Evolutionary conservation across 1,140 invertebrate species (phyloP).

Genomic region (Trichomalopsis sarcophagae): DNA sequence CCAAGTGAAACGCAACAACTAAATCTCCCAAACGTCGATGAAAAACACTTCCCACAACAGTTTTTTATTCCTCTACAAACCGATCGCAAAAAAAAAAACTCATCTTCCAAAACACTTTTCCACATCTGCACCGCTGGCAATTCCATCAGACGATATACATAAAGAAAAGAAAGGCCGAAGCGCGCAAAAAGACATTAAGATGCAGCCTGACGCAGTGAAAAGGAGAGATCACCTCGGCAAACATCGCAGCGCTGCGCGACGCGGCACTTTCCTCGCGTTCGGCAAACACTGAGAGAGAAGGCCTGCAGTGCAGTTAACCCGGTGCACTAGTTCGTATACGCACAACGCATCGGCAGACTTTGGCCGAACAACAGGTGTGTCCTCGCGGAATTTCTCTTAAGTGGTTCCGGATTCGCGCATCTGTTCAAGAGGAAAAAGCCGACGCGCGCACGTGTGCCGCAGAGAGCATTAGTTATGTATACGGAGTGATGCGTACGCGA

Average conservation of each 20-base stretch:
- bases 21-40: too few relatives aligned
- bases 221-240: slow-evolving; percentile 5
- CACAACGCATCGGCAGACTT: not conserved
- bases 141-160: not conserved
- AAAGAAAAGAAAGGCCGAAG: not conserved
- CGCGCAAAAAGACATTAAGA: not conserved
- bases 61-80: too few relatives aligned
- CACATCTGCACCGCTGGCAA: too few relatives aligned
- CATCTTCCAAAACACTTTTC: too few relatives aligned
- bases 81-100: too few relatives aligned
- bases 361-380: slow-evolving; percentile 51
- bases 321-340: slow-evolving; percentile 57
- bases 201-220: not conserved
- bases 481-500: not conserved
- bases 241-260: too few relatives aligned
- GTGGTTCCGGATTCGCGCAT: not conserved
- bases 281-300: not conserved
- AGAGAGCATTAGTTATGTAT: slow-evolving; percentile 22
- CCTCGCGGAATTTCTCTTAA: not conserved
- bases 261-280: slow-evolving; percentile 16
- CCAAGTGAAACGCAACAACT: too few relatives aligned
- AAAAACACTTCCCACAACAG: too few relatives aligned
- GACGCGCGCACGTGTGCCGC: not conserved
- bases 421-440: not conserved
- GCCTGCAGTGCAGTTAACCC: slow-evolving; percentile 50